Conservation (phyloP, 23 tunicate species). For the Aplidium turbinatum region DNA sequence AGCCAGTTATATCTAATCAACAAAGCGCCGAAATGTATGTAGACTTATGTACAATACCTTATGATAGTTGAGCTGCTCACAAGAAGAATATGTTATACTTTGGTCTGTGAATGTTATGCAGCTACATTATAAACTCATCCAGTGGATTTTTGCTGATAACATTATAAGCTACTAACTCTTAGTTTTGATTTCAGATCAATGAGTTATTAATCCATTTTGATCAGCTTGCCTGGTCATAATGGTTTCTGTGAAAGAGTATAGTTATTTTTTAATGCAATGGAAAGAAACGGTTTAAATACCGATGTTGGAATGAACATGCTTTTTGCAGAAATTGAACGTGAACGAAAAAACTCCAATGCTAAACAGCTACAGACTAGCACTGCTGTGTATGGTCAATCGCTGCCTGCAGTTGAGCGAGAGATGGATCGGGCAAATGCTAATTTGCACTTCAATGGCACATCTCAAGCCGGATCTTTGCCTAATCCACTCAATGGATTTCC, state of each 20-base stretch:
- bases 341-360: constrained; percentile 2
- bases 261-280: constrained; percentile 4
- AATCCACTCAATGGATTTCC: not conserved
- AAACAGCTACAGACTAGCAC: not conserved
- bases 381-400: not conserved
- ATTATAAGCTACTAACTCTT: too few relatives aligned
- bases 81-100: too few relatives aligned
- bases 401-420: not conserved
- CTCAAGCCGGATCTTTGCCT: too few relatives aligned
- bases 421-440: not conserved
- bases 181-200: not conserved
- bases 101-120: not conserved
- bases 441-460: not conserved
- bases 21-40: too few relatives aligned
- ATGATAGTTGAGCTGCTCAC: too few relatives aligned
- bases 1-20: too few relatives aligned
- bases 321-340: constrained; percentile 38
- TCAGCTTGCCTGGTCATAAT: not conserved
- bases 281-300: not conserved
- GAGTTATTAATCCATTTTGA: not conserved
- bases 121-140: too few relatives aligned
- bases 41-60: too few relatives aligned
- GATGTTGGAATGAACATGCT: constrained; percentile 52
- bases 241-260: not conserved
- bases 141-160: not conserved